Base-by-base conservation (phyloP, 2,797 vertebrate species). In the Arrhamphus sclerolepis region DNA sequence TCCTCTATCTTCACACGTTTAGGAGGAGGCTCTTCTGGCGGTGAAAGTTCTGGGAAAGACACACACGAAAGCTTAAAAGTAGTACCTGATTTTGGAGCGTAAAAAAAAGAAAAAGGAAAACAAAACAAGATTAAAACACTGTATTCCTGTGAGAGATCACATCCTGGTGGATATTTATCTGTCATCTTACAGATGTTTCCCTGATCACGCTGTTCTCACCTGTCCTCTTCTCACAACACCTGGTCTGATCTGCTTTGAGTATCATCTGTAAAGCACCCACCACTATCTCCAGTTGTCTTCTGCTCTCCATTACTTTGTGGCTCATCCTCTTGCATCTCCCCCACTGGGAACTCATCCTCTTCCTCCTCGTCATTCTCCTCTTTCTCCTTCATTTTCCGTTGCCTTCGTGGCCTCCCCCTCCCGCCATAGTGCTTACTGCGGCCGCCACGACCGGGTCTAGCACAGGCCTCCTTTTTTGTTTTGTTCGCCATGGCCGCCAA, bases 401-500 rank as follows among this genome's bases (percentile, higher is more conserved):
- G 11, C 58, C 82, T 83, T 74, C 91, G 80, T 2, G 91, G 90
- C 66, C 92, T 69, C 18, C 92, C 92, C 62, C 91, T 81, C n/a
- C 90, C 92, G 2, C 88, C 69, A 67, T 94, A 92, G 79, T 94
- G 94, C 89, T 96, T 94, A 46, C 91, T 81, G 28, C 94, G 91
- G 55, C 83, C 81, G 0, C 88, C 75, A 0, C 86, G 83, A 1
- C 89, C 81, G 0, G 89, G 87, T 46, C 86, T 78, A 38, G 91
- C 90, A 0, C 66, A 89, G 16, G 91, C 88, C 79, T 98, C 95
- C 80, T 95, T 94, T 83, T 94, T 96, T 54, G 94, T 95, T 79
- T 98, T 99, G 89, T 97, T 98, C 41, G 97, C 97, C 94, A 98
- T 98, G 18, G 95, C 96, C 44, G 95, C 93, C 84, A 94, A 85